Base-by-base conservation (phyloP, 2,113 vertebrate genomes). In the Scortum barcoo region DNA sequence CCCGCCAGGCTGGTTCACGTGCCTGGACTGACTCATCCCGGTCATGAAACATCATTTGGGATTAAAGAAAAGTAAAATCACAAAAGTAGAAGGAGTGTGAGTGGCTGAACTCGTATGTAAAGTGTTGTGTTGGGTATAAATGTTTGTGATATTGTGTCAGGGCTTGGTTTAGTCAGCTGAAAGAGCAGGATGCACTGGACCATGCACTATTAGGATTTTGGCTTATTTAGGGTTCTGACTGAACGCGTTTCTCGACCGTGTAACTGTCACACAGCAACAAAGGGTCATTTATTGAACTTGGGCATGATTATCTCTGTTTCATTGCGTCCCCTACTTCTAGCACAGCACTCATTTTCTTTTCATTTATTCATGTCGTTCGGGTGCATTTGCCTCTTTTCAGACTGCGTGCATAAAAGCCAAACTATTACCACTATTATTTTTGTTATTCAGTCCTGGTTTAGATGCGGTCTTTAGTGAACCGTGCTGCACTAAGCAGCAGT, bases 11-110 rank as follows among this genome's bases (percentile, higher is more conserved):
- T 11, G 0, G 30, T 69, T 86, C 72, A 72, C 44, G 30, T 61
- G 88, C 67, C 60, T 73, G 44, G 24, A 26, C 68, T 80, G 85
- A 86, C 72, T 89, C 83, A 88, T 77, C 80, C 53, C 42, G 51
- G 42, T 58, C 76, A 66, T 42, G 56, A 72, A 76, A 78, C 67
- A 63, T 78, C 40, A 63, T 83, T 73, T 61, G 22, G 63, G 63
- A 60, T 77, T 58, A 80, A 72, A 51, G n/a, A n/a, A 44, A 20
- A 69, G 3, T 33, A 60, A 61, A 78, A 46, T 44, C n/a, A 38
- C 56, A 77, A 33, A 82, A 71, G 50, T 74, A 24, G 17, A 69
- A 61, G 38, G 6, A 33, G 9, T 13, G 0, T 30, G 19, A 81
- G 30, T n/a, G 56, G 78, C 20, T 16, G 73, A 42, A 50, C 33